Conservation (phyloP, 2,888 invertebrate species). For the Argynnis bischoffii region DNA sequence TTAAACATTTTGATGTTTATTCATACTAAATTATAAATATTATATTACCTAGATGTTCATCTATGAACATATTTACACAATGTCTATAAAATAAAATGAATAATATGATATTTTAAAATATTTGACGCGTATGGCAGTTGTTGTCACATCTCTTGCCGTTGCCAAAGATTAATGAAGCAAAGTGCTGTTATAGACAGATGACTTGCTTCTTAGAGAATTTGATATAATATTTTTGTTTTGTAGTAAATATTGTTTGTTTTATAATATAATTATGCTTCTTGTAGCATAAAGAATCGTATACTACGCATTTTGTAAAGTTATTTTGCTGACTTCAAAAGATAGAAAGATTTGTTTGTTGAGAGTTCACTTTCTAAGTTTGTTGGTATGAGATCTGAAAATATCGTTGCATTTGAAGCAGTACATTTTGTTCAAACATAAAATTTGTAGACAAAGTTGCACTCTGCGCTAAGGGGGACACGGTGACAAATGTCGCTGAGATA, state of each 20-base stretch:
- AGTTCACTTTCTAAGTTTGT: constrained; percentile 59
- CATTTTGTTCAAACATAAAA: constrained; percentile 55
- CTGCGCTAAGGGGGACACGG: constrained; percentile 47
- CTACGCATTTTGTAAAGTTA: constrained; percentile 31
- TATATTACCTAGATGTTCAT: constrained; percentile 29
- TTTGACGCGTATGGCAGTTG: constrained; percentile 57
- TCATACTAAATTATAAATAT: constrained; percentile 22
- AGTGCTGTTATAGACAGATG: constrained; percentile 59
- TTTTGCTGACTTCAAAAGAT: constrained; percentile 55
- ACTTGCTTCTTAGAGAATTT: constrained; percentile 57
- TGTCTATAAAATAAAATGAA: constrained; percentile 47
- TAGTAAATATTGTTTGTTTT: constrained; percentile 45
- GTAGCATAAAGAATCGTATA: constrained; percentile 22
- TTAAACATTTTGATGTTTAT: not conserved
- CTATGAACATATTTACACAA: constrained; percentile 35
- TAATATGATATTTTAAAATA: constrained; percentile 54
- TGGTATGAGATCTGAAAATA: constrained; percentile 63
- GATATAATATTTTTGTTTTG: constrained; percentile 42
- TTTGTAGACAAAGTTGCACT: constrained; percentile 69
- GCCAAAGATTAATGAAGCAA: constrained; percentile 62
- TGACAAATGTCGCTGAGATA: constrained; percentile 62
- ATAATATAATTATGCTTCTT: constrained; percentile 33
- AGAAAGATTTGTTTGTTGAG: constrained; percentile 55
- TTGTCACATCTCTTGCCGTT: constrained; percentile 52
- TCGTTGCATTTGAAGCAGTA: constrained; percentile 60